A percentile compares a stretch with the other conserved stretches of the same genome.
These are phyloP conservation scores for Apteryx mantelli DNA, from an alignment of 2,113 vertebrate genomes.

Conservation along the genomic window DNA sequence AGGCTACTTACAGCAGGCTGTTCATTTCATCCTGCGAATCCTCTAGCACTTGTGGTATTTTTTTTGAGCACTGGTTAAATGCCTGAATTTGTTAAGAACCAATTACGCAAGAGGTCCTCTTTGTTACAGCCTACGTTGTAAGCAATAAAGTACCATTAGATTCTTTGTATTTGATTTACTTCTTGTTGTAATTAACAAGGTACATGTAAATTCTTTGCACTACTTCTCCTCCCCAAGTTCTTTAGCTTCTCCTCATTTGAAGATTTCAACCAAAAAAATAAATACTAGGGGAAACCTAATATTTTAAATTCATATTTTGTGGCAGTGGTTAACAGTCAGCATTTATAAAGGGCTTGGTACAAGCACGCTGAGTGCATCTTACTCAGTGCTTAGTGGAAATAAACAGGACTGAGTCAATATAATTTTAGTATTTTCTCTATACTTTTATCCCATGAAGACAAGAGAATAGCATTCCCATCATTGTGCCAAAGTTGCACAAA, in stretches of 20 bases:
- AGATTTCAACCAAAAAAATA: not conserved
- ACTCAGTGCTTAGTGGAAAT: not conserved
- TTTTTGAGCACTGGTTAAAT: not conserved
- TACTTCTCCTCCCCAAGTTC: not conserved
- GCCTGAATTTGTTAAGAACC: not conserved
- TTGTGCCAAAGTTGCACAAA: not conserved
- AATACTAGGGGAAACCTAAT: fast-evolving
- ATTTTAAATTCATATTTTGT: not conserved
- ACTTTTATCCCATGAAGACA: not conserved
- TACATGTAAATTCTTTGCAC: not conserved
- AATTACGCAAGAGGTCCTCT: not conserved
- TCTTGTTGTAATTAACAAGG: not conserved
- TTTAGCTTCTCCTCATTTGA: not conserved
- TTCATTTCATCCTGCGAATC: not conserved
- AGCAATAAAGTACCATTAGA: fast-evolving
- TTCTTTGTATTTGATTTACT: not conserved
- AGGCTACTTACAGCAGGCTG: not conserved
- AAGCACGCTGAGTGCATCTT: not conserved
- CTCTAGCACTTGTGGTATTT: not conserved
- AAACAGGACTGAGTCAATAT: not conserved
- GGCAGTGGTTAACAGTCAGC: not conserved
- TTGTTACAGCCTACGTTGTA: not conserved
- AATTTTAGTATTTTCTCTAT: not conserved
- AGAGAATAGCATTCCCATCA: not conserved
- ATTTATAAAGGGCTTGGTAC: not conserved